Conservation (phyloP, 2,113 vertebrate genomes). For the Leucosticte australis region DNA sequence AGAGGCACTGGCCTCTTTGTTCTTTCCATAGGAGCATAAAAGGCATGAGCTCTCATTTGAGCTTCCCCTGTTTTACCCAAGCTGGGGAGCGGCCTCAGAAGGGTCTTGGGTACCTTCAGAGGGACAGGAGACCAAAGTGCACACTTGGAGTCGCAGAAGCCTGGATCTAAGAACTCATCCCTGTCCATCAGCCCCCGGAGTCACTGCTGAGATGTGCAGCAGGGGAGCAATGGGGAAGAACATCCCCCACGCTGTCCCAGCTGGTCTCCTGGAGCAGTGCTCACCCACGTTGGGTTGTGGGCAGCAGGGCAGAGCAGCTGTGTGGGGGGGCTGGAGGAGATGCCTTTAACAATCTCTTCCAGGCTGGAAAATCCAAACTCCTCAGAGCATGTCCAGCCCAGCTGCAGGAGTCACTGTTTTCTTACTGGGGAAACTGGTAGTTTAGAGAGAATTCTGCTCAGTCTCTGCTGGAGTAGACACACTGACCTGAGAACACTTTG, state of each 20-base stretch:
- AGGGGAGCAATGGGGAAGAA: neutral
- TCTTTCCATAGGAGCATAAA: neutral
- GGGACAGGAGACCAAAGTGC: neutral
- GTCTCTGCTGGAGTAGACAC: rapidly evolving
- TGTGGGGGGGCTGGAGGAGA: neutral
- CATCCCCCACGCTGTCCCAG: neutral
- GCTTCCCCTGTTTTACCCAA: rapidly evolving
- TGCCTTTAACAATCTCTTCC: neutral
- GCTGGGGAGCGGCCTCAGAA: neutral
- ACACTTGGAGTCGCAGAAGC: neutral
- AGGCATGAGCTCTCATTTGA: neutral
- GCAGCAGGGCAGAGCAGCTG: neutral
- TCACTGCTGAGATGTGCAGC: neutral
- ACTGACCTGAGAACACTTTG: neutral
- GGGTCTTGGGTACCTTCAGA: neutral
- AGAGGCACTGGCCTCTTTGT: neutral
- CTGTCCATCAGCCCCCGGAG: neutral
- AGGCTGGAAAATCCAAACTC: neutral
- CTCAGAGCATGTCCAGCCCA: neutral
- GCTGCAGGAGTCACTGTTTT: neutral
- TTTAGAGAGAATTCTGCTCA: neutral
- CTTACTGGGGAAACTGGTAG: neutral
- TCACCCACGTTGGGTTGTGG: rapidly evolving
- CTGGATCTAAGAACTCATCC: neutral
- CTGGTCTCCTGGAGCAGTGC: neutral